A percentile compares a stretch with the other conserved stretches of the same genome.
phyloP scores from a whole-genome alignment of 2,888 invertebrate species.

The Lasioglossum vierecki region DNA sequence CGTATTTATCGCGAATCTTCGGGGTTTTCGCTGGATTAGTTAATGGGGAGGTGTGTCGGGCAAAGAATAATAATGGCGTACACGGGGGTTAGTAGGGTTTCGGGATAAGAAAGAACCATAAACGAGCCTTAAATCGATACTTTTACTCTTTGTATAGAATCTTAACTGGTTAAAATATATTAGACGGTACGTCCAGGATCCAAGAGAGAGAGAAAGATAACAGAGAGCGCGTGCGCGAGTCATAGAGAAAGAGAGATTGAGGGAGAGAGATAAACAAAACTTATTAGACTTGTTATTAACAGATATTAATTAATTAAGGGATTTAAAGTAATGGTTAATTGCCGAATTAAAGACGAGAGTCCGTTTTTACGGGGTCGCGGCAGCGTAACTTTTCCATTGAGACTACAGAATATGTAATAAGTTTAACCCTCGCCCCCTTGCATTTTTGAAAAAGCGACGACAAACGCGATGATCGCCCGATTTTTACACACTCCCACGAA shows the following conservation, averaged over 20 bases:
- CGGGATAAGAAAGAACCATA: constrained; percentile 51
- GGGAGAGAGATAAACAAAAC: constrained; percentile 62
- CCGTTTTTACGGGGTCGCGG: constrained; percentile 28
- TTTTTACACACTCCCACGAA: neutral
- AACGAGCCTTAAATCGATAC: constrained; percentile 76
- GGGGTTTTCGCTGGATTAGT: neutral
- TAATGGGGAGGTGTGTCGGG: neutral
- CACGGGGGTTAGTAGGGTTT: constrained; percentile 10
- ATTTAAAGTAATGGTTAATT: constrained; percentile 64
- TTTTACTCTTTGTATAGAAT: constrained; percentile 73
- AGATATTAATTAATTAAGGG: constrained; percentile 76
- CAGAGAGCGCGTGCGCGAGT: constrained; percentile 52
- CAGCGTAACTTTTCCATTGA: neutral
- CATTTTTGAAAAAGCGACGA: constrained; percentile 35
- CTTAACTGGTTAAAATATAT: constrained; percentile 57
- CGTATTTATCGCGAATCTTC: neutral
- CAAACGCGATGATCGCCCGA: constrained; percentile 41
- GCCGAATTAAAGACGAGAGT: constrained; percentile 51
- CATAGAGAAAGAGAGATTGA: constrained; percentile 14
- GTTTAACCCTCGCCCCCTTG: constrained; percentile 34
- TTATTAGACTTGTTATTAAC: constrained; percentile 78
- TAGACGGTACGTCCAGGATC: constrained; percentile 63
- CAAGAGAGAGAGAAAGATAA: constrained; percentile 23
- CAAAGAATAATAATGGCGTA: neutral
- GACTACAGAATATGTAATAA: constrained; percentile 40